Conservation (phyloP, 1,140 invertebrate genomes). For the Berghia stephanieae region DNA sequence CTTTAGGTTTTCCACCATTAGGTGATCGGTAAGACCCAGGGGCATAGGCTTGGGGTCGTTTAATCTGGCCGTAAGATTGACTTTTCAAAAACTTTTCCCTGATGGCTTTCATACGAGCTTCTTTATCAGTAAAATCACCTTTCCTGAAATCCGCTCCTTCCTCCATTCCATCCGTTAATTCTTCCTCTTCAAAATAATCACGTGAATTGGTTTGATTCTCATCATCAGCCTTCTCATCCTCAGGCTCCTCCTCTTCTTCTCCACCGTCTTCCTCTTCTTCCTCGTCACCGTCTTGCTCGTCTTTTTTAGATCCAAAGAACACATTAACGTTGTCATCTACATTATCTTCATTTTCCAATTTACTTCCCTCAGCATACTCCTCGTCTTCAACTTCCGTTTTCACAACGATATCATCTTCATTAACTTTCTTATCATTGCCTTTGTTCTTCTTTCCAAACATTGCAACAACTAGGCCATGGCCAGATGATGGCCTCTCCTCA, state of each 20-base stretch:
- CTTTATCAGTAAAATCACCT: no score
- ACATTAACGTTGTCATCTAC: not conserved
- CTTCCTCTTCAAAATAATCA: not conserved
- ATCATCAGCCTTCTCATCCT: not conserved
- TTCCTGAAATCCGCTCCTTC: no score
- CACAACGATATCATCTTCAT: slow-evolving; percentile 5
- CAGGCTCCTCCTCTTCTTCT: slow-evolving; percentile 26
- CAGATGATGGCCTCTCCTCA: not conserved
- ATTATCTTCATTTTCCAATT: not conserved
- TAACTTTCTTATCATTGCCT: not conserved
- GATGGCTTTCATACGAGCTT: no score
- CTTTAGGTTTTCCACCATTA: slow-evolving; percentile 29
- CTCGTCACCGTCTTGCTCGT: slow-evolving; percentile 9
- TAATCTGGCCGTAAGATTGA: no score
- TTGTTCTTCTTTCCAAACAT: slow-evolving; percentile 38
- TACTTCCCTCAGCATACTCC: not conserved
- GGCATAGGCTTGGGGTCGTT: not conserved
- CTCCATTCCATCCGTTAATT: no score
- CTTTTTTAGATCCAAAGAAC: no score
- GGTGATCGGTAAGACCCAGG: slow-evolving; percentile 28
- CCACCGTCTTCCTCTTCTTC: not conserved
- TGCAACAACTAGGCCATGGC: slow-evolving; percentile 26
- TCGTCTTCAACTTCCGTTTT: slow-evolving; percentile 30
- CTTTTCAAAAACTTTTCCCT: no score
- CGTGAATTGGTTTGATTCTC: not conserved